Percentiles rank a stretch among this genome's conserved stretches.
phyloP scores from a whole-genome alignment of 2,888 invertebrate genomes.

The Spatulosminthurus flaviceps region DNA sequence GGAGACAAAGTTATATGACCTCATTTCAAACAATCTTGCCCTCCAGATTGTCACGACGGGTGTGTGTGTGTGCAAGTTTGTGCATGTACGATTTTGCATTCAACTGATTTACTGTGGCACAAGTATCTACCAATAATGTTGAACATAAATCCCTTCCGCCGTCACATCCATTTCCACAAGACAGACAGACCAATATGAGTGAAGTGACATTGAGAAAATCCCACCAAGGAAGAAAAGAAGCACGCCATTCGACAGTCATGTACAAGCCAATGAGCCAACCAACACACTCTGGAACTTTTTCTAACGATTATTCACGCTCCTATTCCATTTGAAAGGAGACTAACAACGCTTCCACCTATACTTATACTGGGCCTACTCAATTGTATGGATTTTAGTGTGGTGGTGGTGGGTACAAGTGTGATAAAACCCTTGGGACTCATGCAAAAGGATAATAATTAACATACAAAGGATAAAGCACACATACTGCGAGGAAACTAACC shows the following conservation, averaged over 20 bases:
- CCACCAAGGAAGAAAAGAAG: constrained; percentile 36
- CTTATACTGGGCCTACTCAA: too few species aligned
- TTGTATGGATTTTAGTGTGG: too few species aligned
- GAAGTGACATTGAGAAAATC: constrained; percentile 38
- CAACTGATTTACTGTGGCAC: too few species aligned
- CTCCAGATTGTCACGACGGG: too few species aligned
- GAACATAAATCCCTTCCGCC: too few species aligned
- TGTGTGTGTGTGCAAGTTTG: too few species aligned
- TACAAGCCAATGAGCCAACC: constrained; percentile 2
- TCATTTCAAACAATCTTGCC: too few species aligned
- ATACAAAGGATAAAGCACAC: constrained; percentile 41
- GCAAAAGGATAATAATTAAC: constrained; percentile 39
- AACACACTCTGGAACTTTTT: not conserved
- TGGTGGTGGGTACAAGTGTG: not conserved
- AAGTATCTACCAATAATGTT: too few species aligned
- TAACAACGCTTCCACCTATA: too few species aligned
- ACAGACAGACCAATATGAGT: constrained; percentile 14
- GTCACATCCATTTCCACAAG: constrained; percentile 1
- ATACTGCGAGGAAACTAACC: not conserved
- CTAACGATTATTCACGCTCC: not conserved
- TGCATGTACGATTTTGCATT: too few species aligned
- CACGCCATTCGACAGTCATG: constrained; percentile 5
- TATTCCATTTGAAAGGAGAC: not conserved
- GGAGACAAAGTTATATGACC: too few species aligned
- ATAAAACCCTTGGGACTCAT: constrained; percentile 8